Conservation (phyloP, 2,888 invertebrate species). For the Plebejus anna region DNA sequence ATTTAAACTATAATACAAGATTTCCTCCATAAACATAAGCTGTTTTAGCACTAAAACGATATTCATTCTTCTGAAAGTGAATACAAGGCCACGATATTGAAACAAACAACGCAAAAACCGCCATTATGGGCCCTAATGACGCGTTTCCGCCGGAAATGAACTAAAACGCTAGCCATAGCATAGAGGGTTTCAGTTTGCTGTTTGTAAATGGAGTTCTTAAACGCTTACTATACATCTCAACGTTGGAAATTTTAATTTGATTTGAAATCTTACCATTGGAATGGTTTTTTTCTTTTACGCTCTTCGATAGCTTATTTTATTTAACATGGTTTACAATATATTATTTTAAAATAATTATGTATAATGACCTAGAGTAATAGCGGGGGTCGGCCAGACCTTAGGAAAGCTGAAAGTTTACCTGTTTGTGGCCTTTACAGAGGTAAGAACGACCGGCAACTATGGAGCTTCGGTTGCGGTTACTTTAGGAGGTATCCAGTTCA, state of each 20-base stretch:
- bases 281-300: not conserved
- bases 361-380: too few relatives aligned
- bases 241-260: not conserved
- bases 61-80: constrained; percentile 19
- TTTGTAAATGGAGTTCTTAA: constrained; percentile 1
- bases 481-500: too few relatives aligned
- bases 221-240: not conserved
- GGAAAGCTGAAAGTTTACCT: too few relatives aligned
- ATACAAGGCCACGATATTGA: constrained; percentile 39
- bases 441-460: too few relatives aligned
- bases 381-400: too few relatives aligned
- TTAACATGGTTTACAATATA: too few relatives aligned
- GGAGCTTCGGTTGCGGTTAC: too few relatives aligned
- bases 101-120: constrained; percentile 38
- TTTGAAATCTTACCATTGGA: not conserved
- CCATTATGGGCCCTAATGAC: constrained; percentile 55
- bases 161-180: constrained; percentile 18
- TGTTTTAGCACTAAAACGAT: constrained; percentile 13
- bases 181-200: not conserved
- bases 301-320: not conserved
- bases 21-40: not conserved
- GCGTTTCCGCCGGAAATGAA: constrained; percentile 48
- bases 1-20: not conserved
- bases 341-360: too few relatives aligned
- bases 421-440: too few relatives aligned